These are phyloP conservation scores for Pomatorhinus ruficollis DNA, from an alignment of 2,113 vertebrate genomes.

Conservation along the genomic window DNA sequence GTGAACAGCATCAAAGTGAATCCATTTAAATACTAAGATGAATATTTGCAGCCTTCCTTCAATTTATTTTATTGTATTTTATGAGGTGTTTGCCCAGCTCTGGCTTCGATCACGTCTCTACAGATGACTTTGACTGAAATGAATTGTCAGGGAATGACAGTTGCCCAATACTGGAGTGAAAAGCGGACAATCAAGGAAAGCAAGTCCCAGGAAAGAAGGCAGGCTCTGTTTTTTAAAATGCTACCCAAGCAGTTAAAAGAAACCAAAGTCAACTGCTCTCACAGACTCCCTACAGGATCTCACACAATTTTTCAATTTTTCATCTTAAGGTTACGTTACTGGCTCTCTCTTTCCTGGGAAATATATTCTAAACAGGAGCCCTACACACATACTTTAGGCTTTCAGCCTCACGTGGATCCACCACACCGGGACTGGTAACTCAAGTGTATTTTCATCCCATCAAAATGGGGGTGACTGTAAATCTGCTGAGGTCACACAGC, in stretches of 20 bases:
- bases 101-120: neutral
- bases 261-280: neutral
- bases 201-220: neutral
- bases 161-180: neutral
- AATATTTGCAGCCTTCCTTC: conserved; percentile 32
- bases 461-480: neutral
- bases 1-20: conserved; percentile 43
- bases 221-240: neutral
- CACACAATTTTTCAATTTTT: neutral
- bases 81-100: conserved; percentile 57
- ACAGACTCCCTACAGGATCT: neutral
- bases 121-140: neutral
- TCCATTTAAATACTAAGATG: conserved; percentile 53
- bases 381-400: neutral
- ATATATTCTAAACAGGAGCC: neutral
- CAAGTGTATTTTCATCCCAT: neutral
- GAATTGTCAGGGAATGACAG: neutral
- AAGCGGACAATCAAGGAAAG: neutral
- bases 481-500: neutral
- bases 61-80: conserved; percentile 44
- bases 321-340: neutral
- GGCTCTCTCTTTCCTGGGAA: neutral
- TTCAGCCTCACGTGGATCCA: neutral
- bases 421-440: neutral
- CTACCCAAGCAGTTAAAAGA: neutral